These are phyloP conservation scores for Pseudomyrmex gracilis DNA, from an alignment of 1,140 invertebrate genomes.

Conservation along the genomic window DNA sequence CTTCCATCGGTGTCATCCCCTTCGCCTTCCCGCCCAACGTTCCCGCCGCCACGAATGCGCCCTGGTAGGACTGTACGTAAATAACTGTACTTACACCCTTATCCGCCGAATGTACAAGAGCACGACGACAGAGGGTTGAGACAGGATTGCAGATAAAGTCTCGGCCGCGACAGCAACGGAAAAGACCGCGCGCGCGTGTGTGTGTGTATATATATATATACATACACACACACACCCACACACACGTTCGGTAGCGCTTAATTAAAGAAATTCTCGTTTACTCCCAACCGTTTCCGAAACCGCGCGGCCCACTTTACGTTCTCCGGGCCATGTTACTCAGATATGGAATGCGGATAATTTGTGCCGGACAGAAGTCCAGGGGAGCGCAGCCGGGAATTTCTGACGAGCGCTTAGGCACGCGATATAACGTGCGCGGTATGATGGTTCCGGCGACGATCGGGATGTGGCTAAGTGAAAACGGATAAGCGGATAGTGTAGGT, in stretches of 20 bases:
- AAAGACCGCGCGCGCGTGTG: background rate
- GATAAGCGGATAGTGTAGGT: constrained; percentile 15
- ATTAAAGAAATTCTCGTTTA: constrained; percentile 74
- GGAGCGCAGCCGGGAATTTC: constrained; percentile 31
- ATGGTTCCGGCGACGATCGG: constrained; percentile 45
- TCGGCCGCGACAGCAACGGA: background rate
- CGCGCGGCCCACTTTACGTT: constrained; percentile 21
- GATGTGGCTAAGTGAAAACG: constrained; percentile 50
- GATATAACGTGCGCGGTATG: constrained; percentile 40
- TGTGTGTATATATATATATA: too few relatives aligned
- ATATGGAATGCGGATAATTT: constrained; percentile 71
- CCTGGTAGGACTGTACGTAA: constrained; percentile 60
- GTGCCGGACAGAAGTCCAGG: constrained; percentile 33
- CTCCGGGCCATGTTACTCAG: constrained; percentile 15
- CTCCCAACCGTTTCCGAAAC: constrained; percentile 17
- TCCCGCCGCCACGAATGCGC: constrained; percentile 38
- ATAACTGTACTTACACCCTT: constrained; percentile 68
- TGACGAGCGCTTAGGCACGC: constrained; percentile 50
- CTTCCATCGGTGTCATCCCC: constrained; percentile 49
- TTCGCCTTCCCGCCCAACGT: constrained; percentile 19
- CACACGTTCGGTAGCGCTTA: constrained; percentile 48
- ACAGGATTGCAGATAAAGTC: constrained; percentile 61
- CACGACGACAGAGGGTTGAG: constrained; percentile 33
- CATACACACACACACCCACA: too few relatives aligned
- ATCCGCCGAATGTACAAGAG: constrained; percentile 38